Evolutionary conservation across 2,888 invertebrate species (phyloP).

Genomic region (Zhuqinia jingwanae): DNA sequence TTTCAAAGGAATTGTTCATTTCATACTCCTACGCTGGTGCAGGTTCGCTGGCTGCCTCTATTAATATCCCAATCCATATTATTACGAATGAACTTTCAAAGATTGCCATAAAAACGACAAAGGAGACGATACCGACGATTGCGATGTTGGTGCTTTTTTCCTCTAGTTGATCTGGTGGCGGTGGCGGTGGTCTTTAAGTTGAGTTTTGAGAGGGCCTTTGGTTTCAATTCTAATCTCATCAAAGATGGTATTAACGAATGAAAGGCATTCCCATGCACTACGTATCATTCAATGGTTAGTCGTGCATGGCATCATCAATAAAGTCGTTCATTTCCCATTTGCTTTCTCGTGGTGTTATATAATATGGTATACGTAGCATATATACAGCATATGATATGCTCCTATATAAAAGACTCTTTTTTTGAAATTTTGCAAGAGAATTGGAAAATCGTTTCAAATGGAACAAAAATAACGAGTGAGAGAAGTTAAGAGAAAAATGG

Average conservation of each 20-base stretch:
- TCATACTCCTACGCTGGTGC: background rate
- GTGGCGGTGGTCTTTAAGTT: slow-evolving; percentile 6
- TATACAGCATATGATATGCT: too few relatives aligned
- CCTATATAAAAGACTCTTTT: slow-evolving; percentile 48
- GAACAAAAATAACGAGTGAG: slow-evolving; percentile 38
- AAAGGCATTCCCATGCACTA: slow-evolving; percentile 76
- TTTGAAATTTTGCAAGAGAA: slow-evolving; percentile 56
- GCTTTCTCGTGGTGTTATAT: slow-evolving; percentile 37
- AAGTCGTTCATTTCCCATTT: slow-evolving; percentile 77
- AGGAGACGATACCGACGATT: slow-evolving; percentile 31
- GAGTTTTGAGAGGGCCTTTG: slow-evolving; percentile 52
- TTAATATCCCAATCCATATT: slow-evolving; percentile 32
- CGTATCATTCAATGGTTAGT: slow-evolving; percentile 73
- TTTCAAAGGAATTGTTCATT: slow-evolving; percentile 6
- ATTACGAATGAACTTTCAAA: slow-evolving; percentile 46
- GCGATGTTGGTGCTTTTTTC: background rate
- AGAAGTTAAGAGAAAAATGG: slow-evolving; percentile 45
- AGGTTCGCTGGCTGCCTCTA: background rate
- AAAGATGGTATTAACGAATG: slow-evolving; percentile 77
- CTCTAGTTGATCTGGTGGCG: background rate
- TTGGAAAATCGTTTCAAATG: slow-evolving; percentile 29
- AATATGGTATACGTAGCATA: too few relatives aligned
- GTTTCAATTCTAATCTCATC: slow-evolving; percentile 78
- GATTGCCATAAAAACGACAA: slow-evolving; percentile 58
- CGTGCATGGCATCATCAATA: slow-evolving; percentile 77